These are phyloP conservation scores for Aplochiton taeniatus DNA, from an alignment of 2,797 vertebrate species.

Conservation along the genomic window DNA sequence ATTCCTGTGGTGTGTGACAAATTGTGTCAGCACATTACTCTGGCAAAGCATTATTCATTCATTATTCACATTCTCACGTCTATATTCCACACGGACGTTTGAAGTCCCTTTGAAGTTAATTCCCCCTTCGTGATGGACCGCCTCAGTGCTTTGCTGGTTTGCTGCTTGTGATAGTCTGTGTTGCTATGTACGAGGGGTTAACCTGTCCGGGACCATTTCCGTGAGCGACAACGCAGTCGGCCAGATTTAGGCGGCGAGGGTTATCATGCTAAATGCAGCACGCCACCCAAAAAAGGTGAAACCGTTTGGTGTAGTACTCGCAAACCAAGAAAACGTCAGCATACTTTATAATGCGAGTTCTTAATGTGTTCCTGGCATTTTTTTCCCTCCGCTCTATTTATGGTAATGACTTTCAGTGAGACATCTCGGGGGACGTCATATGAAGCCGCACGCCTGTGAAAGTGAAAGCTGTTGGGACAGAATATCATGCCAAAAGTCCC, in stretches of 20 bases:
- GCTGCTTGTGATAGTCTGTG: conserved; percentile 10
- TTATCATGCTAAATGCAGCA: neutral
- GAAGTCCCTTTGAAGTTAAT: conserved; percentile 68
- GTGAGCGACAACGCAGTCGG: conserved; percentile 17
- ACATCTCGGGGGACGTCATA: conserved; percentile 11
- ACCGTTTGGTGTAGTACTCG: neutral
- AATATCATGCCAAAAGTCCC: neutral
- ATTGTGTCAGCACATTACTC: conserved; percentile 63
- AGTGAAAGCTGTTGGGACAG: conserved; percentile 1
- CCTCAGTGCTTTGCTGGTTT: conserved; percentile 5
- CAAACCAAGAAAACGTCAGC: neutral
- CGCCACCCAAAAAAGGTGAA: neutral
- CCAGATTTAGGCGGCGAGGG: neutral
- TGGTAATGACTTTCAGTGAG: conserved; percentile 15
- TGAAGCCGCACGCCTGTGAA: neutral
- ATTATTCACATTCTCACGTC: conserved; percentile 57
- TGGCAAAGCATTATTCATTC: conserved; percentile 54
- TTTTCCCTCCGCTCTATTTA: conserved; percentile 1
- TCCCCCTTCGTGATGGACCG: conserved; percentile 59
- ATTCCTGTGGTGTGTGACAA: conserved; percentile 59
- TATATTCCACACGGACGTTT: conserved; percentile 55
- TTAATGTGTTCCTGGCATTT: conserved; percentile 3
- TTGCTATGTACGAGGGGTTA: conserved; percentile 22
- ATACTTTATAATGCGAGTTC: conserved; percentile 8
- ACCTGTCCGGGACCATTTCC: conserved; percentile 49